These are phyloP conservation scores for Sceliomorpha sp. DNA, from an alignment of 2,888 invertebrate species.

Conservation along the genomic window DNA sequence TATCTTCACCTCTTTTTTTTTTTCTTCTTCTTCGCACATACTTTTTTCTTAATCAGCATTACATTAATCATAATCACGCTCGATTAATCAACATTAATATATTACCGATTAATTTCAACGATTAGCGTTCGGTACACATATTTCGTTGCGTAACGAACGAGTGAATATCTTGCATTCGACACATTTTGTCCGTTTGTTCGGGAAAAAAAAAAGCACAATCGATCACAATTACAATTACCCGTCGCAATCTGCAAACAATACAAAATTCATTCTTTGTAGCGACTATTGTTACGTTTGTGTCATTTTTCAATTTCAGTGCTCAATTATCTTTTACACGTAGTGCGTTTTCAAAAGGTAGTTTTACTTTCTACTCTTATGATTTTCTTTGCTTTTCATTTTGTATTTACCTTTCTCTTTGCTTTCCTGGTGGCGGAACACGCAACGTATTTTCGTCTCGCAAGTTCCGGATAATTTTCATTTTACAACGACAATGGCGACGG, in stretches of 20 bases:
- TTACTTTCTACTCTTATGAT: constrained; percentile 29
- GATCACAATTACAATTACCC: too few relatives aligned
- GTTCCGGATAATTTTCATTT: neutral
- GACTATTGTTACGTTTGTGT: constrained; percentile 53
- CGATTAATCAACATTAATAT: constrained; percentile 62
- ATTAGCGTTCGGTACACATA: constrained; percentile 14
- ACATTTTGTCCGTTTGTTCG: neutral
- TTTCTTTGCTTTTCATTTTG: constrained; percentile 46
- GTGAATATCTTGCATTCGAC: constrained; percentile 3
- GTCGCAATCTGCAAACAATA: constrained; percentile 15
- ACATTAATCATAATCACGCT: constrained; percentile 63
- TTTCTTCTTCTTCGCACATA: constrained; percentile 67
- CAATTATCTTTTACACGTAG: constrained; percentile 56
- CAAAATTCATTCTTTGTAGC: constrained; percentile 54
- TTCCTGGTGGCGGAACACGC: constrained; percentile 27
- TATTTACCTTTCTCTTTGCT: constrained; percentile 12
- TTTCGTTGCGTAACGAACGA: constrained; percentile 8
- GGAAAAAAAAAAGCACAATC: too few relatives aligned
- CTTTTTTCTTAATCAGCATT: constrained; percentile 72
- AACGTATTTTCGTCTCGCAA: constrained; percentile 33
- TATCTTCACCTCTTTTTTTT: constrained; percentile 57
- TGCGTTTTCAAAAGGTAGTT: constrained; percentile 56
- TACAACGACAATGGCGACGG: too few relatives aligned
- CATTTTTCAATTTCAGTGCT: constrained; percentile 41
- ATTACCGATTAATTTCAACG: constrained; percentile 51